Evolutionary conservation across 2,113 vertebrate genomes (phyloP), one percentile per base, ranked within the genome.

Genomic region (Haliaeetus leucogaster): DNA sequence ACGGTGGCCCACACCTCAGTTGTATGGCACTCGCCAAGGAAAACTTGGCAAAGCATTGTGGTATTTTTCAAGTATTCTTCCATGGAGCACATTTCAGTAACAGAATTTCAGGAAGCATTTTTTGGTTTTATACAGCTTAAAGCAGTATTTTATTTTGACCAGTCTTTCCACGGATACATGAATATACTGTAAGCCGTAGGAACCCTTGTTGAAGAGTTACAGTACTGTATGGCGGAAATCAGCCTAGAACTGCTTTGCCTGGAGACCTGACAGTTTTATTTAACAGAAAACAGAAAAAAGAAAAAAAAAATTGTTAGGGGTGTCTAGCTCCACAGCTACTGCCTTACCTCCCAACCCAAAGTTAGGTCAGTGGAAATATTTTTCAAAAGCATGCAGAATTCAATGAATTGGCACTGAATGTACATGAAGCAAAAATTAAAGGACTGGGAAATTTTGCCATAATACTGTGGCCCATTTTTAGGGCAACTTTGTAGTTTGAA

Each of bases 121-220:
- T 95, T 89, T 93, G 52, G 45, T 34, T 94, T 94, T 40, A 36
- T 11, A 34, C 82, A 81, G 43, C 76, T 96, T 76, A 86, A 84
- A 94, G 93, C 82, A 59, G 42, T 77, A 42, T 84, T 94, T 82
- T 68, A 65, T 89, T 97, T 93, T 94, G 78, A 86, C 80, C 36
- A 23, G 50, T 67, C 66, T 85, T 96, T 73, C 36, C 61, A 53
- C 48, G 79, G 92, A 91, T 96, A 66, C 20, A 68, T 52, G 43
- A 92, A 50, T 58, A 77, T 42, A 40, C 19, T 79, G 53, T 55
- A 91, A 92, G 56, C n/a, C 72, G 50, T 62, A 84, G 59, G 79
- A 96, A 82, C 21, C 4, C 14, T 85, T 88, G n/a, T 26, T 88
- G 26, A 94, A 48, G n/a, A 94, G 89, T 83, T 79, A 76, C 18